phyloP scores from a whole-genome alignment of 2,797 vertebrate species.

The Sarcoramphus papa region DNA sequence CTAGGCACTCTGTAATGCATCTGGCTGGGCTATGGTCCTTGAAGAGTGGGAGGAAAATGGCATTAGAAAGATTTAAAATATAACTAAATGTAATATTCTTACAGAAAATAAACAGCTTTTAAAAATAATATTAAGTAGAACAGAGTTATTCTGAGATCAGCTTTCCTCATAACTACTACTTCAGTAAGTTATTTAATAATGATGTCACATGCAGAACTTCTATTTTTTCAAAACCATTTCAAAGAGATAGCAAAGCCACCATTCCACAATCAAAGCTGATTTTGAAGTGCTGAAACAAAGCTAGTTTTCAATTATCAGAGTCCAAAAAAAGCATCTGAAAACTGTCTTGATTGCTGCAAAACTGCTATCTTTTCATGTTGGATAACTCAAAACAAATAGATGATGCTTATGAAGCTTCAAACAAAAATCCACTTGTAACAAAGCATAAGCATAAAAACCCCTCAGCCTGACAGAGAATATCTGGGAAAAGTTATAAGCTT shows the following conservation, averaged over 20 bases:
- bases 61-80: neutral
- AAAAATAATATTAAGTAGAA: neutral
- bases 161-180: neutral
- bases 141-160: neutral
- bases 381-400: conserved; percentile 32
- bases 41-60: neutral
- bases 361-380: conserved; percentile 29
- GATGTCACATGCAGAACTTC: neutral
- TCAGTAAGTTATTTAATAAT: neutral
- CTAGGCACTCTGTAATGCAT: neutral
- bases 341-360: conserved; percentile 28
- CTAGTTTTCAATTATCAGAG: conserved; percentile 54
- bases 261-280: conserved; percentile 36
- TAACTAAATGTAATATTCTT: neutral
- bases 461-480: neutral
- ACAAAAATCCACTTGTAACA: conserved; percentile 14
- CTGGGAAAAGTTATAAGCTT: neutral
- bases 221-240: conserved; percentile 10
- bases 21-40: neutral
- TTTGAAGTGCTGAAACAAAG: conserved; percentile 62
- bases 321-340: conserved; percentile 6
- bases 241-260: neutral
- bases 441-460: neutral
- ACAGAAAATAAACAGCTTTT: neutral
- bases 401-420: conserved; percentile 41